Percentiles rank a stretch among this genome's conserved stretches.
These are phyloP conservation scores for Fratercula arctica DNA, from an alignment of 2,797 vertebrate species.

Conservation along the genomic window DNA sequence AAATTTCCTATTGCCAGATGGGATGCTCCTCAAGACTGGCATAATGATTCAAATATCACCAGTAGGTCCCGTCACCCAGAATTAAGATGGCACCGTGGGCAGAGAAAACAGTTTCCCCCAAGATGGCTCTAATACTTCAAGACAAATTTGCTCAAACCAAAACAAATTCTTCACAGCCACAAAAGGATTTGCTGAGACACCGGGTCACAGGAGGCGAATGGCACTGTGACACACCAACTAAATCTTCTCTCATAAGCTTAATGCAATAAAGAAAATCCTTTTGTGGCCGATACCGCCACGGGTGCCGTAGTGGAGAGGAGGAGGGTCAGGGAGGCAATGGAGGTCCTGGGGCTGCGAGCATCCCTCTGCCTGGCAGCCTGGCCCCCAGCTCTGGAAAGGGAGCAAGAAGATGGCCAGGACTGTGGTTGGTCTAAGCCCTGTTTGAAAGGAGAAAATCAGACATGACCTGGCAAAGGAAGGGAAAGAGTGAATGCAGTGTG, in stretches of 20 bases:
- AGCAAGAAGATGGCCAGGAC: not conserved
- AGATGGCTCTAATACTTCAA: not conserved
- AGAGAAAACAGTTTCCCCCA: not conserved
- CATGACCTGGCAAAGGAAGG: not conserved
- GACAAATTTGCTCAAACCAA: not conserved
- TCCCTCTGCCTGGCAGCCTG: not conserved
- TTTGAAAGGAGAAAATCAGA: not conserved
- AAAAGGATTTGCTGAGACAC: constrained; percentile 37
- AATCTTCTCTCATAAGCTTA: constrained; percentile 54
- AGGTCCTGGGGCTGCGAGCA: accelerated
- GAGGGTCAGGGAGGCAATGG: accelerated
- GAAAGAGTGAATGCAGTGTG: not conserved
- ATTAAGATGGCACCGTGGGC: not conserved
- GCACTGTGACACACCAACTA: constrained; percentile 20
- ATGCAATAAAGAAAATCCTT: constrained; percentile 57
- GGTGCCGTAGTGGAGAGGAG: not conserved
- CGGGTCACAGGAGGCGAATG: constrained; percentile 14
- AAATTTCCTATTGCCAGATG: not conserved
- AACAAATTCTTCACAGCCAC: constrained; percentile 9
- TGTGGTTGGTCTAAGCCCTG: not conserved
- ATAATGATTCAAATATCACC: not conserved
- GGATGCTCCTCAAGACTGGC: not conserved
- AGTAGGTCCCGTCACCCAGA: not conserved
- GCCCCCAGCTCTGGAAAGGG: not conserved
- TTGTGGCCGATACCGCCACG: not conserved